A percentile compares a stretch with the other conserved stretches of the same genome.
Evolutionary conservation across 2,797 vertebrate species (phyloP).

Genomic region (Rhinogobio ventralis): DNA sequence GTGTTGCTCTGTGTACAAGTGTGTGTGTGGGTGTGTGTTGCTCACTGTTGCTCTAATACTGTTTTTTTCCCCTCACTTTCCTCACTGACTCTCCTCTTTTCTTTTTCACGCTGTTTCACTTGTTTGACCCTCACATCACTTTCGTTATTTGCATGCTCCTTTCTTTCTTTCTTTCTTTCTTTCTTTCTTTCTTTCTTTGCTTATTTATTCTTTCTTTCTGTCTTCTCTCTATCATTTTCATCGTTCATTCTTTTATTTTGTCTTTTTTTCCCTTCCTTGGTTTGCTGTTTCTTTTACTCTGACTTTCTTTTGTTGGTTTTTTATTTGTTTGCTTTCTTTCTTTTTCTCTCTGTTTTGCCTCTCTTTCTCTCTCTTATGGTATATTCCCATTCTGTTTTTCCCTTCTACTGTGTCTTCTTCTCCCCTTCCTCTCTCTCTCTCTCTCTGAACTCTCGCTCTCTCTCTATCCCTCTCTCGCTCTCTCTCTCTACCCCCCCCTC

Average conservation of each 20-base stretch:
- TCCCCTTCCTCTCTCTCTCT: conserved; percentile 87
- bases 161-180: background rate
- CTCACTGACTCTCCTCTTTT: conserved; percentile 44
- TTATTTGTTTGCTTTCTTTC: background rate
- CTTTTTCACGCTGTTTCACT: conserved; percentile 68
- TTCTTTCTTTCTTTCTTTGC: background rate
- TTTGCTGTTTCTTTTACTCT: background rate
- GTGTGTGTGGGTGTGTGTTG: conserved; percentile 73
- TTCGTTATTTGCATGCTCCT: conserved; percentile 26
- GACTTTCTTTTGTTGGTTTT: background rate
- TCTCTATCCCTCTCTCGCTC: conserved; percentile 86
- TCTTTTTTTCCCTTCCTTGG: background rate
- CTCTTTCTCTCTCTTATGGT: conserved; percentile 61
- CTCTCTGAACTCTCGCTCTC: conserved; percentile 80
- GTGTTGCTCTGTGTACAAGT: conserved; percentile 70
- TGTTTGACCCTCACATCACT: conserved; percentile 60
- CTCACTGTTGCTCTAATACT: conserved; percentile 84
- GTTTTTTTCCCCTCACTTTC: conserved; percentile 78
- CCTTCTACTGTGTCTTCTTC: conserved; percentile 58
- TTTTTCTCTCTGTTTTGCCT: conserved; percentile 40
- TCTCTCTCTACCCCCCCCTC: conserved; percentile 86
- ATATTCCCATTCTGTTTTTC: conserved; percentile 66
- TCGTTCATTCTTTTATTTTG: background rate
- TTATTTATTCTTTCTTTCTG: background rate
- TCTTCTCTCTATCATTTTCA: background rate